Evolutionary conservation across 2,888 invertebrate genomes (phyloP).

Genomic region (Polydrusus cervinus): DNA sequence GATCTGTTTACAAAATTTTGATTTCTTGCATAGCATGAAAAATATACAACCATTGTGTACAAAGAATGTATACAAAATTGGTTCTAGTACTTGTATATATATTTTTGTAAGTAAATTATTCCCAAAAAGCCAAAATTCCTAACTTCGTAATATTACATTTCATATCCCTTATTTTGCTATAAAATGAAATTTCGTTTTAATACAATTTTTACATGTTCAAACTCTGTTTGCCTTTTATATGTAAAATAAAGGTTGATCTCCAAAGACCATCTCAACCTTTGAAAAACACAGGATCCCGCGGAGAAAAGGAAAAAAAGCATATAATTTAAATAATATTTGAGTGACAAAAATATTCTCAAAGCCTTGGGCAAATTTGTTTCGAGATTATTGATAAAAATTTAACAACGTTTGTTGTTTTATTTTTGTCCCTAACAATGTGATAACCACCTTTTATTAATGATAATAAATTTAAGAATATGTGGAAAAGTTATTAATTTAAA

Average conservation of each 20-base stretch:
- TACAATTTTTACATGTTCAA: constrained; percentile 1
- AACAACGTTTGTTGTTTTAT: background rate
- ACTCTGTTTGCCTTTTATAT: constrained; percentile 11
- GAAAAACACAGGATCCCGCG: background rate
- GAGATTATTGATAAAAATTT: background rate
- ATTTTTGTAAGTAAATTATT: too few species aligned
- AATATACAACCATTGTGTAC: too few species aligned
- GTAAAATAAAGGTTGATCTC: constrained; percentile 6
- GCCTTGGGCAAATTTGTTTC: background rate
- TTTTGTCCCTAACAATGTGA: too few species aligned
- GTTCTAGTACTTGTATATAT: too few species aligned
- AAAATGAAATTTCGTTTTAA: background rate
- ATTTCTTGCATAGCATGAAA: too few species aligned
- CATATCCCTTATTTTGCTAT: background rate
- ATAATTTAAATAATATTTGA: constrained; percentile 8
- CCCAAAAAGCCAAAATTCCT: too few species aligned
- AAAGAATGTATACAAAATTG: too few species aligned
- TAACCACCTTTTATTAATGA: too few species aligned
- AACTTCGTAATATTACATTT: background rate
- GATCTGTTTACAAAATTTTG: too few species aligned
- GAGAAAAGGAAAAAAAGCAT: background rate
- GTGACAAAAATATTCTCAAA: background rate
- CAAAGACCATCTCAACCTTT: background rate
- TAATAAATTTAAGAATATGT: too few species aligned
- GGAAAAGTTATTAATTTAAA: too few species aligned